A percentile compares a stretch with the other conserved stretches of the same genome.
Evolutionary conservation across 2,797 vertebrate genomes (phyloP).

Genomic region (Microctenopoma lineatum): DNA sequence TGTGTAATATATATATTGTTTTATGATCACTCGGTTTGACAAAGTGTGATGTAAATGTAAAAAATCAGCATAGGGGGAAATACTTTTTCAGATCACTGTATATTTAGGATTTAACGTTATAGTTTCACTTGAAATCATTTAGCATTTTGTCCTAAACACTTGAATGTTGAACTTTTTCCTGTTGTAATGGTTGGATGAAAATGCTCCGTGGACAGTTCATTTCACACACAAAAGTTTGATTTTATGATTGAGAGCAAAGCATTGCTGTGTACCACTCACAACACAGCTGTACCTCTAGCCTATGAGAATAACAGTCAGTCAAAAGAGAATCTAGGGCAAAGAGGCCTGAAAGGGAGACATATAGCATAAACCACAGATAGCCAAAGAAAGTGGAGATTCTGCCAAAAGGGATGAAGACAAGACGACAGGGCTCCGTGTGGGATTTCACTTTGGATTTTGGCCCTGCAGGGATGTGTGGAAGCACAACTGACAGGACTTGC

Average conservation of each 20-base stretch:
- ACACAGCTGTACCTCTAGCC: constrained; percentile 72
- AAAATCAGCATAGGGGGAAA: too few relatives aligned
- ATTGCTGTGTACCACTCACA: constrained; percentile 52
- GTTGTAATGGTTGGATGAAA: neutral
- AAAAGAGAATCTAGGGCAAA: constrained; percentile 79
- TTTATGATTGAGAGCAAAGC: constrained; percentile 54
- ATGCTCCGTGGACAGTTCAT: constrained; percentile 17
- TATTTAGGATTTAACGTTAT: constrained; percentile 4
- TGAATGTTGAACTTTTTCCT: neutral
- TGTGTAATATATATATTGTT: too few relatives aligned
- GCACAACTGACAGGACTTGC: constrained; percentile 81
- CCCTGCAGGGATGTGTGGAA: constrained; percentile 79
- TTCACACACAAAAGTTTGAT: constrained; percentile 21
- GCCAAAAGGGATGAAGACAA: constrained; percentile 82
- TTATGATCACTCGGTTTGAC: too few relatives aligned
- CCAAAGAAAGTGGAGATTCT: constrained; percentile 83
- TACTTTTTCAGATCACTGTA: neutral
- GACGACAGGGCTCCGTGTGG: constrained; percentile 80
- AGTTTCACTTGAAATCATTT: neutral
- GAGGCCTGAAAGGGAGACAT: constrained; percentile 79
- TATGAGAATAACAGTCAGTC: constrained; percentile 71
- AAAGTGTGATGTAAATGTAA: too few relatives aligned
- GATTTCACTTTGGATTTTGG: constrained; percentile 82
- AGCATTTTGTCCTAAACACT: neutral
- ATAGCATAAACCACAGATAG: constrained; percentile 77